These are phyloP conservation scores for Varroa destructor DNA, from an alignment of 1,140 invertebrate species.

Conservation along the genomic window DNA sequence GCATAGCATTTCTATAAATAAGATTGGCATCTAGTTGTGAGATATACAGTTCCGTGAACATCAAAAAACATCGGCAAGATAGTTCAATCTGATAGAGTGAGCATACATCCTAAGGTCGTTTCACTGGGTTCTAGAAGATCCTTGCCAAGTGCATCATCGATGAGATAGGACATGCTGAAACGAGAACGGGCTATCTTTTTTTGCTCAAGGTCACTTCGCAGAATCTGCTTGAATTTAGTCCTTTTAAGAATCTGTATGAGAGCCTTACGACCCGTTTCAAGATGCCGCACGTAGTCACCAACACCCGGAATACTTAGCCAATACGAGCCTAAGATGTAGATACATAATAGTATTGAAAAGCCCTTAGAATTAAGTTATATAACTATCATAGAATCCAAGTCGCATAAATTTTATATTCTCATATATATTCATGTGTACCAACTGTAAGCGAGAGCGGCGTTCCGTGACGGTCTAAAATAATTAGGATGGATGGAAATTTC, in stretches of 20 bases:
- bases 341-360: too few species aligned
- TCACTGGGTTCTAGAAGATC: conserved; percentile 6
- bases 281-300: not conserved
- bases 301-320: conserved; percentile 10
- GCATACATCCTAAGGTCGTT: conserved; percentile 19
- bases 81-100: not conserved
- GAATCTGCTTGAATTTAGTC: conserved; percentile 28
- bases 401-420: too few species aligned
- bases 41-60: too few species aligned
- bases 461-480: not conserved
- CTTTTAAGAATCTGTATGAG: conserved; percentile 13
- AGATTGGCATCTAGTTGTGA: too few species aligned
- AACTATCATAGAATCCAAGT: too few species aligned
- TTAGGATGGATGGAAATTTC: not conserved
- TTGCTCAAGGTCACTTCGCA: conserved; percentile 28
- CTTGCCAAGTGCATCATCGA: conserved; percentile 27
- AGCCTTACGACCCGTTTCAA: conserved; percentile 11
- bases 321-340: not conserved
- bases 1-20: too few species aligned
- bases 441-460: too few species aligned
- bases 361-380: too few species aligned
- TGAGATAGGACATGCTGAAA: not conserved
- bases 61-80: too few species aligned
- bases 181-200: conserved; percentile 24
- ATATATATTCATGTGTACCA: too few species aligned